Evolutionary conservation across 2,797 vertebrate species (phyloP).

Genomic region (Acanthopagrus latus): DNA sequence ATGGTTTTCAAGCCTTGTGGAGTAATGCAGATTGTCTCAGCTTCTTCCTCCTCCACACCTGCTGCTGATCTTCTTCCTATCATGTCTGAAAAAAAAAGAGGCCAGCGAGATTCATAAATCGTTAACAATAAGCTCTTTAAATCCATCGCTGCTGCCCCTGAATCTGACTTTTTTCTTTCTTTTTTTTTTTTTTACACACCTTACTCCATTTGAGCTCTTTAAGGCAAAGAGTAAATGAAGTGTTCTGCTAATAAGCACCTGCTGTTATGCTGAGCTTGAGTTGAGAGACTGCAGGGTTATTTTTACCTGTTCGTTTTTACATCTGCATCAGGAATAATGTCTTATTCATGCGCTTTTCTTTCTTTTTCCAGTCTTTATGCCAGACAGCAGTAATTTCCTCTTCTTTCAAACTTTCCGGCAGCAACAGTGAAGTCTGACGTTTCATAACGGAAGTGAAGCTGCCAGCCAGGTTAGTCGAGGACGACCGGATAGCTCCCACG

Average conservation of each 20-base stretch:
- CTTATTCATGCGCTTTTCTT: background rate
- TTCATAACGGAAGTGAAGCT: background rate
- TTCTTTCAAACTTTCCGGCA: background rate
- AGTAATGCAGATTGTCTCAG: slow-evolving; percentile 3
- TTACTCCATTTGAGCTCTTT: background rate
- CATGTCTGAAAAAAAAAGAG: background rate
- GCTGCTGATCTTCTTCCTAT: slow-evolving; percentile 14
- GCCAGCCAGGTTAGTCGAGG: background rate
- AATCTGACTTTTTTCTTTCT: background rate
- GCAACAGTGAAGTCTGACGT: background rate
- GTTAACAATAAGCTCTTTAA: background rate
- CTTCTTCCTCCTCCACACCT: slow-evolving; percentile 16
- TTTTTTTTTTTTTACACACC: background rate
- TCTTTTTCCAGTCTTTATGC: background rate
- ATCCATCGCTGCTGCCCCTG: background rate
- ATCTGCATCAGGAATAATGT: background rate
- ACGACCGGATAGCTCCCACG: background rate
- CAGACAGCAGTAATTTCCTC: background rate
- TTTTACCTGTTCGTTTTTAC: background rate
- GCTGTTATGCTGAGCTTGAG: background rate
- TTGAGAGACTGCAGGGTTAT: background rate
- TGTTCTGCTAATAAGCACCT: background rate
- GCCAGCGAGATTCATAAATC: background rate
- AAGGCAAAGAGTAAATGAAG: background rate
- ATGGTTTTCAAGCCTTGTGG: slow-evolving; percentile 3